These are phyloP conservation scores for Chiloscyllium punctatum DNA, from an alignment of 2,797 vertebrate species.

Conservation along the genomic window DNA sequence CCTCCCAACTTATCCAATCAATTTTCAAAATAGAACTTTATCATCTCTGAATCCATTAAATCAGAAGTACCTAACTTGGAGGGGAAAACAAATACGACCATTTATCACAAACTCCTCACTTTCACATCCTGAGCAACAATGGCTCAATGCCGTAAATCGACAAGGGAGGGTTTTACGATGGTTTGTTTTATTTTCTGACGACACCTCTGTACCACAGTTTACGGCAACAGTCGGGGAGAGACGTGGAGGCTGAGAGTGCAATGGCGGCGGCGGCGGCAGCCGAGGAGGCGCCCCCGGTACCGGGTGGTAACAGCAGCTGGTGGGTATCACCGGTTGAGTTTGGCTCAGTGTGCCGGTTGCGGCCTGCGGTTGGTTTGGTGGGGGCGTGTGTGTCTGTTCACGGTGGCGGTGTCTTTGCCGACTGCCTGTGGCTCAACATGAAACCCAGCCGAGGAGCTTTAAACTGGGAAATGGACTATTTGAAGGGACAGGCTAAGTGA, in stretches of 20 bases:
- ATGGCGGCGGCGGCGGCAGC: background rate
- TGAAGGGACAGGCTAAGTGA: background rate
- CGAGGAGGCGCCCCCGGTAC: background rate
- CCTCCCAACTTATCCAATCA: too few species aligned
- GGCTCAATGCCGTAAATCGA: background rate
- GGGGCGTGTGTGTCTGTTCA: too few species aligned
- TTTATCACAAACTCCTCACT: too few species aligned
- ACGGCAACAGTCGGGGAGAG: background rate
- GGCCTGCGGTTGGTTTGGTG: background rate
- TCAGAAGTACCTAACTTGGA: background rate
- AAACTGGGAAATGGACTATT: background rate
- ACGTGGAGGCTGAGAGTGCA: background rate
- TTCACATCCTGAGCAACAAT: background rate
- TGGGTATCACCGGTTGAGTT: background rate
- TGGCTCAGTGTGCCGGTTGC: background rate
- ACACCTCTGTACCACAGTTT: background rate
- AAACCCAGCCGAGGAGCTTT: background rate
- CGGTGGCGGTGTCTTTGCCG: too few species aligned
- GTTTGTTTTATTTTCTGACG: background rate
- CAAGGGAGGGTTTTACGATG: background rate
- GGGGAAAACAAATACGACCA: background rate
- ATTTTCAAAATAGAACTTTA: too few species aligned
- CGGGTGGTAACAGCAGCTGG: slow-evolving; percentile 1
- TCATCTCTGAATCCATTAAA: background rate
- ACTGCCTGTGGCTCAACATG: background rate